These are phyloP conservation scores for Agriopis leucophaearia DNA, from an alignment of 2,888 invertebrate genomes.

Conservation along the genomic window DNA sequence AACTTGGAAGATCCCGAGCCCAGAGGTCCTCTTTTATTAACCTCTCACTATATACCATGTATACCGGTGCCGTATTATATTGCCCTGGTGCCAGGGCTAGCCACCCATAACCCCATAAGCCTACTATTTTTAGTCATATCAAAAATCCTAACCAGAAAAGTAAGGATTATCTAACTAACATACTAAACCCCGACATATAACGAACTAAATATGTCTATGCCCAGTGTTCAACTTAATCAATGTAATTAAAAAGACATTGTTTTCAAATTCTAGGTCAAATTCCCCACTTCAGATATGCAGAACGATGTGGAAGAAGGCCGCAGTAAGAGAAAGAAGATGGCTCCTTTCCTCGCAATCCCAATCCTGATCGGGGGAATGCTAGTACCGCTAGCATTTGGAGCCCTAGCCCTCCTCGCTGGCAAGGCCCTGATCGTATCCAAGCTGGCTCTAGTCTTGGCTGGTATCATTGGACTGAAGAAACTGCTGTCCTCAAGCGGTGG, in stretches of 20 bases:
- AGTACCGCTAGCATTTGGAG: conserved; percentile 93
- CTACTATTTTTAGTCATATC: too few relatives aligned
- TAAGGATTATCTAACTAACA: too few relatives aligned
- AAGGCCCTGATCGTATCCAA: conserved; percentile 95
- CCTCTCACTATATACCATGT: too few relatives aligned
- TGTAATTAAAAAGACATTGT: background rate
- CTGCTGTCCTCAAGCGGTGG: conserved; percentile 89
- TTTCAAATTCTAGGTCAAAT: conserved; percentile 88
- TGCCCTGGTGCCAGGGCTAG: too few relatives aligned
- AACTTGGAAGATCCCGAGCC: too few relatives aligned
- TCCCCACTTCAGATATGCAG: conserved; percentile 89
- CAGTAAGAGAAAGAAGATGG: conserved; percentile 90
- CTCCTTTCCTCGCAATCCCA: conserved; percentile 92
- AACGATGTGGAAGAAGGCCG: conserved; percentile 89
- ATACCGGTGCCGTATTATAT: too few relatives aligned
- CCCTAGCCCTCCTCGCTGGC: conserved; percentile 92
- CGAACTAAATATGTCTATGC: too few relatives aligned
- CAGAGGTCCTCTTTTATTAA: too few relatives aligned
- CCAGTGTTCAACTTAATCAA: background rate
- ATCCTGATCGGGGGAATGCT: conserved; percentile 92
- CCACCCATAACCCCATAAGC: too few relatives aligned
- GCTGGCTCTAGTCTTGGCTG: conserved; percentile 92
- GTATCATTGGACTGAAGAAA: conserved; percentile 94
- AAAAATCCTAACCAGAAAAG: too few relatives aligned
- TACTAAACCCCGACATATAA: too few relatives aligned